Conservation (phyloP, 2,113 vertebrate species). For the Ifrita kowaldi region DNA sequence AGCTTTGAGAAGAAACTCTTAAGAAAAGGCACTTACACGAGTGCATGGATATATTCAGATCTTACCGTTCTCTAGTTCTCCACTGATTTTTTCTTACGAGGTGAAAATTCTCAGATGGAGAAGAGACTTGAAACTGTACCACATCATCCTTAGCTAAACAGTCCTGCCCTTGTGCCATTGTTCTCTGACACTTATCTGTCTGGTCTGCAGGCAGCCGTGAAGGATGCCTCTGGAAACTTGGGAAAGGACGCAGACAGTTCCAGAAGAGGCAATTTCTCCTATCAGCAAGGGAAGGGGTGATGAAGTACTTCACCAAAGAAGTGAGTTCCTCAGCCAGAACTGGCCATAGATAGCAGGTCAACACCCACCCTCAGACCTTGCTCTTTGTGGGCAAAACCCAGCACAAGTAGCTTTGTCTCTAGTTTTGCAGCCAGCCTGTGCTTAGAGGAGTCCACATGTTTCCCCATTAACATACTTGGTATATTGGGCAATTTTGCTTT, state of each 20-base stretch:
- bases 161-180: not conserved
- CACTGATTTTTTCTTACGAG: not conserved
- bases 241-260: conserved; percentile 85
- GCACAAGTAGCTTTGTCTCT: not conserved
- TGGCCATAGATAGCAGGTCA: not conserved
- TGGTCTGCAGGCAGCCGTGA: conserved; percentile 80
- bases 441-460: not conserved
- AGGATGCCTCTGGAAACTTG: conserved; percentile 92
- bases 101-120: not conserved
- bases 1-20: not conserved
- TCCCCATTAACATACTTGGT: not conserved
- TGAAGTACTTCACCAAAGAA: conserved; percentile 92
- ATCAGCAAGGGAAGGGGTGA: conserved; percentile 82
- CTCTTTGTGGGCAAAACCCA: not conserved
- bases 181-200: not conserved
- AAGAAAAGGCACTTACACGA: not conserved
- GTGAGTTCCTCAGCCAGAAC: conserved; percentile 69
- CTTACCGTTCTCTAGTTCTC: not conserved
- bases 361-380: not conserved
- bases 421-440: not conserved
- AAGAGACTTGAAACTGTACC: not conserved
- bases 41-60: not conserved
- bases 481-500: not conserved
- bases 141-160: not conserved
- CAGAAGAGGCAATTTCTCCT: conserved; percentile 85